Evolutionary conservation across 2,113 vertebrate genomes (phyloP), one percentile per base, ranked within the genome.

Genomic region (Burhinus oedicnemus): DNA sequence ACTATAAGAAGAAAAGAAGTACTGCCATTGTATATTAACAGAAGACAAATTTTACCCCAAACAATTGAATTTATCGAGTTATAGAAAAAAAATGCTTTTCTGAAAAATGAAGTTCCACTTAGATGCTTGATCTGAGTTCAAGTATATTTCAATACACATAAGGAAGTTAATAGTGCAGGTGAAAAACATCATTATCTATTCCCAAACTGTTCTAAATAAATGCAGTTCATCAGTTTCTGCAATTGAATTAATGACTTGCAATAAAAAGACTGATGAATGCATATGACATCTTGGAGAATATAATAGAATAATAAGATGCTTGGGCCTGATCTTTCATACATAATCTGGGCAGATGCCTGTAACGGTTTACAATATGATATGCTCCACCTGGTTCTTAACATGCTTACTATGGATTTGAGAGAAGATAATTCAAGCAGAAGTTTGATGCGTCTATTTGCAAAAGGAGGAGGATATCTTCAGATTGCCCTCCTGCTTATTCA

Each of bases 221-320:
- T 76, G 69, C 30, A 69, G 60, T 92, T 87, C 49, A 78, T 87
- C 0, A 79, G 87, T 90, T 87, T 89, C 69, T 76, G 70, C 23
- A 49, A 54, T 19, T 49, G 57, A 95, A 89, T 79, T 84, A 92
- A 93, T 78, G 69, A 52, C 65, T 90, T 83, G 49, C 47, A 87
- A 87, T 78, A 84, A 81, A 79, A 86, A 74, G 55, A 77, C 52
- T 89, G 83, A 91, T 91, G 38, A 94, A 89, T 92, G 93, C 61
- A 23, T 65, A 75, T 18, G 69, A 26, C 61, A 89, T 32, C 47
- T 92, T 76, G n/a, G 21, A 69, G 72, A 87, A 75, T 18, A 52
- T 17, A 82, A 34, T 47, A 89, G 72, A 89, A 76, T 78, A 64
- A 89, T 72, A 69, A 94, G 44, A 45, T 44, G 42, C 47, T 78